Evolutionary conservation across 2,888 invertebrate species (phyloP).

Genomic region (Candidula unifasciata): DNA sequence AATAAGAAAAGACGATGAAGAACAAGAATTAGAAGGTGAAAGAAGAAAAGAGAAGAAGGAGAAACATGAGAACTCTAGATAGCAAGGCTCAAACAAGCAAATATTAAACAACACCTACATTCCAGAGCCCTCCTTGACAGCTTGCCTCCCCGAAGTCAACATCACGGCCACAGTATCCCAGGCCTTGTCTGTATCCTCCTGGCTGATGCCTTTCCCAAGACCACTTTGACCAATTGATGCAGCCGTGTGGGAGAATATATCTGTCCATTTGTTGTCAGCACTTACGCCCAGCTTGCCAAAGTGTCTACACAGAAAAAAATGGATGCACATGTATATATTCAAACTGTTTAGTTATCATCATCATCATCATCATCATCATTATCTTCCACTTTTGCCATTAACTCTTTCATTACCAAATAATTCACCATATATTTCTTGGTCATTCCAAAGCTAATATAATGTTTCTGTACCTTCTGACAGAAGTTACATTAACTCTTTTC

Average conservation of each 20-base stretch:
- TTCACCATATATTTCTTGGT: too few species aligned
- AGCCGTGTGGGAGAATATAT: slow-evolving; percentile 85
- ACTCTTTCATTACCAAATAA: too few species aligned
- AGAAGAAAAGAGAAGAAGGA: neutral
- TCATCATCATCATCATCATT: too few species aligned
- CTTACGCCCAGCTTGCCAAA: slow-evolving; percentile 86
- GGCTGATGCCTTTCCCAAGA: slow-evolving; percentile 59
- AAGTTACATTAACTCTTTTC: too few species aligned
- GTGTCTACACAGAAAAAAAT: slow-evolving; percentile 79
- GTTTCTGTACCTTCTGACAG: too few species aligned
- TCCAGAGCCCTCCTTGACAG: slow-evolving; percentile 61
- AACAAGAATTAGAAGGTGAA: neutral
- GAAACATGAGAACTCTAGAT: neutral
- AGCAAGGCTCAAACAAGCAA: neutral
- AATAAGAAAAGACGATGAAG: neutral
- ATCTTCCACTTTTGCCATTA: too few species aligned
- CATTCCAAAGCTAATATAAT: too few species aligned
- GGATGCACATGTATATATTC: too few species aligned
- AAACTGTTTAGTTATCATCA: too few species aligned
- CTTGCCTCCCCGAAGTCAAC: slow-evolving; percentile 79
- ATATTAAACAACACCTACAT: slow-evolving; percentile 52
- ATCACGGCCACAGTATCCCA: slow-evolving; percentile 90
- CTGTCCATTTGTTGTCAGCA: slow-evolving; percentile 88
- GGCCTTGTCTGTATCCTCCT: slow-evolving; percentile 80
- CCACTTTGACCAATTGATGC: slow-evolving; percentile 65